phyloP scores from a whole-genome alignment of 2,113 vertebrate genomes.

The Nematolebias whitei region DNA sequence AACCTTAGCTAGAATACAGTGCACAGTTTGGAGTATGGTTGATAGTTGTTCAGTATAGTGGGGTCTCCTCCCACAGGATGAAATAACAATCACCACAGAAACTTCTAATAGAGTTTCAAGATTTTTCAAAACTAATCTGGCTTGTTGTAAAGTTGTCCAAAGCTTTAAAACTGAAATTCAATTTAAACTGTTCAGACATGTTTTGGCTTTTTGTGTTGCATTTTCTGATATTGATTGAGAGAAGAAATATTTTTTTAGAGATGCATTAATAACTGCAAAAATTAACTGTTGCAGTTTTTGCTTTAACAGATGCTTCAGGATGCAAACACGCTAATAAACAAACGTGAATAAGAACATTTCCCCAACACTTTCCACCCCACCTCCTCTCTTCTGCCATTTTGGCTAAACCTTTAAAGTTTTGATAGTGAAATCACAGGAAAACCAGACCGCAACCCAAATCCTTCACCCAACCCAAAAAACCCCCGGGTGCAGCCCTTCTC shows the following conservation, averaged over 20 bases:
- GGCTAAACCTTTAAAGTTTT: constrained; percentile 29
- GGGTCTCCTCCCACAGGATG: too few species aligned
- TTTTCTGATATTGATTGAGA: not conserved
- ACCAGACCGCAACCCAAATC: constrained; percentile 54
- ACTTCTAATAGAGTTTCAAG: too few species aligned
- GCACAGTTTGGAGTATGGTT: too few species aligned
- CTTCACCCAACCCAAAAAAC: constrained; percentile 45
- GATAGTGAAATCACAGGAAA: constrained; percentile 23
- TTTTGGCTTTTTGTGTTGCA: not conserved
- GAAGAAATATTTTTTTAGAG: not conserved
- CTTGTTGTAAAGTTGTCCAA: too few species aligned
- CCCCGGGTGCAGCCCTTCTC: constrained; percentile 15
- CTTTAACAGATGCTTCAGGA: not conserved
- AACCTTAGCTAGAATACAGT: too few species aligned
- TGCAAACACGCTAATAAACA: not conserved
- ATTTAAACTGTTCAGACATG: not conserved
- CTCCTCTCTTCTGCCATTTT: constrained; percentile 16
- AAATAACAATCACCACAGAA: too few species aligned
- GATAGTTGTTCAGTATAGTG: too few species aligned
- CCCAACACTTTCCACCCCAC: not conserved
- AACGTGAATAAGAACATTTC: not conserved
- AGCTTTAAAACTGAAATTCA: too few species aligned
- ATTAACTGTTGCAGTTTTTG: not conserved
- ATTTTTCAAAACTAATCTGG: too few species aligned
- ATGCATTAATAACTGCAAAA: too few species aligned